Evolutionary conservation across 2,888 invertebrate genomes (phyloP), one percentile per base, ranked within the genome.

Genomic region (Proisotoma minuta): DNA sequence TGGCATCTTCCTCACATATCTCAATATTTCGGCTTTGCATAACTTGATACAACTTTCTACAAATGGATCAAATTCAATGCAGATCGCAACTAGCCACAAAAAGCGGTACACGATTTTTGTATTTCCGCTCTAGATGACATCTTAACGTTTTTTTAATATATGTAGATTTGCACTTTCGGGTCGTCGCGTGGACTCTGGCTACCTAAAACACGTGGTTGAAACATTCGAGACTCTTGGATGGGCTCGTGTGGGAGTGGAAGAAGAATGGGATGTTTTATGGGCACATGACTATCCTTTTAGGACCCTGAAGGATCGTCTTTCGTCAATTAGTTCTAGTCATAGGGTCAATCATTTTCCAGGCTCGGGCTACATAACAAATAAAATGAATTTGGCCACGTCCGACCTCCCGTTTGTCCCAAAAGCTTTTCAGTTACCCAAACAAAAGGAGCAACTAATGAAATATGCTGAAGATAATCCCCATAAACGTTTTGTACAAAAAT

Each of bases 301-400:
- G 58, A 77, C 76, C 0, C 76, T 89, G 10, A 78, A 80, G 59
- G 70, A 78, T 2, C 75, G 78, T 49, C 75, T 89, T 29, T 82
- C 80, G 62, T 81, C 81, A 65, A 78, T 94, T 10, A 83, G 84
- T 71, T 79, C 84, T 0, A 81, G 88, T 76, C 93, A 95, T 77
- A 85, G 82, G 77, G 87, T 97, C 0, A 98, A 98, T 76, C 95
- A 97, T 76, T 88, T 94, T 74, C 97, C 97, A 0, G 97, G 96
- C 0, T 90, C 89, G 48, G 96, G 96, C 0, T 93, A 84, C 76
- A 85, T 97, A 56, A 94, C 95, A 0, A 93, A 91, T 76, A 98
- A 98, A 82, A 91, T 88, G 3, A 88, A 88, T 75, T 81, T 98
- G 57, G 92, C 93, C 0, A 90, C 88, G 2, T 85, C 89, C 0